These are phyloP conservation scores for Apteryx mantelli DNA, from an alignment of 2,113 vertebrate species.

Conservation along the genomic window DNA sequence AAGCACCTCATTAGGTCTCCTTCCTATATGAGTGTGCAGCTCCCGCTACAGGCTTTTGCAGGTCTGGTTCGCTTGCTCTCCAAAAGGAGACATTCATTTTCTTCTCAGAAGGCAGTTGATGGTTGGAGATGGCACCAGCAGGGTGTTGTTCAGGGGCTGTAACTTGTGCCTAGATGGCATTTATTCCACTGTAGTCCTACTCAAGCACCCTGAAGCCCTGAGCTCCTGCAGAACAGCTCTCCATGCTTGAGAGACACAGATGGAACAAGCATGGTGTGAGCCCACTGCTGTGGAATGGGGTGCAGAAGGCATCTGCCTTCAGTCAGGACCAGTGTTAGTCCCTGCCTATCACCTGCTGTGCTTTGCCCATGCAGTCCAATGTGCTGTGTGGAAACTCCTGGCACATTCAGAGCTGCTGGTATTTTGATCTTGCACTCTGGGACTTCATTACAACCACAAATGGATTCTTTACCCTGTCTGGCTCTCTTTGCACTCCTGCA, in stretches of 20 bases:
- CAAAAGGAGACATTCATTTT: not conserved
- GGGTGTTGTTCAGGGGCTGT: not conserved
- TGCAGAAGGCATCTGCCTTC: not conserved
- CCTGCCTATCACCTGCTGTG: no score
- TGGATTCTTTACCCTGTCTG: fast-evolving
- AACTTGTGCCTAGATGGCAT: not conserved
- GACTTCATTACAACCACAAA: not conserved
- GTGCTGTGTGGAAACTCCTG: not conserved
- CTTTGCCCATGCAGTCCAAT: fast-evolving
- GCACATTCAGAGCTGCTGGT: not conserved
- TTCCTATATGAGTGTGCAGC: not conserved
- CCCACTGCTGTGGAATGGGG: not conserved
- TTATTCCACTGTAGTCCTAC: not conserved
- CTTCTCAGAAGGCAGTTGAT: not conserved
- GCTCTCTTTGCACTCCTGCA: not conserved
- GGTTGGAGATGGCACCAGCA: not conserved
- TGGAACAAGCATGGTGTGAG: not conserved
- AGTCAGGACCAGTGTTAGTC: not conserved
- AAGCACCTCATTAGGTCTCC: constrained; percentile 60
- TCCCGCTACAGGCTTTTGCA: not conserved
- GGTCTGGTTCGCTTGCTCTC: not conserved
- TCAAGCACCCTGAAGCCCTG: not conserved
- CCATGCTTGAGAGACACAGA: not conserved
- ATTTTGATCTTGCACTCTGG: not conserved
- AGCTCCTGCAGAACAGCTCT: not conserved